A percentile compares a stretch with the other conserved stretches of the same genome.
These are phyloP conservation scores for Synergus gifuensis DNA, from an alignment of 2,888 invertebrate genomes.

Conservation along the genomic window DNA sequence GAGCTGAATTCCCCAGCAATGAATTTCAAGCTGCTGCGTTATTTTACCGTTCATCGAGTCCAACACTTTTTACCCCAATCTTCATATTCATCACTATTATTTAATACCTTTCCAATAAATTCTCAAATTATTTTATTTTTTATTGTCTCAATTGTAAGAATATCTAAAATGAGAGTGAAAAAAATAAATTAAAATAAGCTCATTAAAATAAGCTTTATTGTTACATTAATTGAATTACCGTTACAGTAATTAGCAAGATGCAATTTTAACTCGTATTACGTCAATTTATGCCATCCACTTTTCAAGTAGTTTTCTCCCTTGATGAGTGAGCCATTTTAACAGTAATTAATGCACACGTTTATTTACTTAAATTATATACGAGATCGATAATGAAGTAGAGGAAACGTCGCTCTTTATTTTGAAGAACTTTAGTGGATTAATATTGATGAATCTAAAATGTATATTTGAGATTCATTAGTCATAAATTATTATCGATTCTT, in stretches of 20 bases:
- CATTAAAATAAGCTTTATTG: not conserved
- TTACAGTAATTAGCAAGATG: not conserved
- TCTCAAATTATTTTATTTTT: not conserved
- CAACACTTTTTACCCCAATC: not conserved
- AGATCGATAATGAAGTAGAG: not conserved
- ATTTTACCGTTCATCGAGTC: constrained; percentile 47
- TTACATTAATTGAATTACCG: not conserved
- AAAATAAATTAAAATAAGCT: not conserved
- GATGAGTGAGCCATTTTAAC: not conserved
- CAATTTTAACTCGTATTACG: not conserved
- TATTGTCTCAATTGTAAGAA: not conserved
- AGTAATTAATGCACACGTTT: not conserved
- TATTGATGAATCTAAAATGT: constrained; percentile 22
- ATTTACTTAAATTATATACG: not conserved
- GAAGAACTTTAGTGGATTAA: not conserved
- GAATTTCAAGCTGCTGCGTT: constrained; percentile 52
- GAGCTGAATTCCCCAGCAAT: constrained; percentile 44
- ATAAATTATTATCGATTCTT: constrained; percentile 8
- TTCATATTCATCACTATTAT: constrained; percentile 18
- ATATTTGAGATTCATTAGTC: constrained; percentile 8
- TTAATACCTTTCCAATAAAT: not conserved
- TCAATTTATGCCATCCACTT: not conserved
- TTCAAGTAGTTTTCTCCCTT: too few relatives aligned
- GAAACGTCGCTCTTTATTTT: not conserved
- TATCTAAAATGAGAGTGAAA: too few relatives aligned